Evolutionary conservation across 1,140 invertebrate species (phyloP).

Genomic region (Drosophila tropicalis): DNA sequence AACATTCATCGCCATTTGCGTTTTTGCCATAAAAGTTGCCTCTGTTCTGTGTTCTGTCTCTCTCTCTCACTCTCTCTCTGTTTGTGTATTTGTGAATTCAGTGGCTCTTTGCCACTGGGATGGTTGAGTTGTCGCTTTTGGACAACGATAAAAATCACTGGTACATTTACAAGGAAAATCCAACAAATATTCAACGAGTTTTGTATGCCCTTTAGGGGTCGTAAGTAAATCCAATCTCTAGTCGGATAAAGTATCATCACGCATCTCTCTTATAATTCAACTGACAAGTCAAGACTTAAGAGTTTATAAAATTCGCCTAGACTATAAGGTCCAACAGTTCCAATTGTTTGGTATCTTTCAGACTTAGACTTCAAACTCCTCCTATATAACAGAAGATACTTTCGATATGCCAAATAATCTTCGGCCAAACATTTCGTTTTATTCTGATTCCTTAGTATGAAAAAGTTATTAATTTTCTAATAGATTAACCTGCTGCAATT

Average conservation of each 20-base stretch:
- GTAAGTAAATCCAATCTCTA: too few relatives aligned
- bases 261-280: too few relatives aligned
- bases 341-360: too few relatives aligned
- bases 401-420: too few relatives aligned
- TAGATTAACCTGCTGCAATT: slow-evolving; percentile 2
- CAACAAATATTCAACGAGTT: slow-evolving; percentile 20
- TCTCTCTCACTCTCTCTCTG: background rate
- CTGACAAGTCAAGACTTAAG: too few relatives aligned
- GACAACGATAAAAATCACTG: slow-evolving; percentile 66
- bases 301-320: too few relatives aligned
- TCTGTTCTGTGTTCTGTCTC: slow-evolving; percentile 37
- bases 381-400: too few relatives aligned
- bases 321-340: too few relatives aligned
- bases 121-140: slow-evolving; percentile 32
- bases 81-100: slow-evolving; percentile 35
- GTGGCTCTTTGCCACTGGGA: slow-evolving; percentile 20
- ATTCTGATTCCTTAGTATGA: background rate
- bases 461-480: background rate
- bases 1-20: slow-evolving; percentile 76
- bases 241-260: too few relatives aligned
- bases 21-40: slow-evolving; percentile 65
- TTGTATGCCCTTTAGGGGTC: slow-evolving; percentile 33
- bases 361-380: too few relatives aligned
- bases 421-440: too few relatives aligned
- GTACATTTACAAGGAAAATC: slow-evolving; percentile 50